Evolutionary conservation across 2,888 invertebrate genomes (phyloP).

Genomic region (Harpalus rufipes): DNA sequence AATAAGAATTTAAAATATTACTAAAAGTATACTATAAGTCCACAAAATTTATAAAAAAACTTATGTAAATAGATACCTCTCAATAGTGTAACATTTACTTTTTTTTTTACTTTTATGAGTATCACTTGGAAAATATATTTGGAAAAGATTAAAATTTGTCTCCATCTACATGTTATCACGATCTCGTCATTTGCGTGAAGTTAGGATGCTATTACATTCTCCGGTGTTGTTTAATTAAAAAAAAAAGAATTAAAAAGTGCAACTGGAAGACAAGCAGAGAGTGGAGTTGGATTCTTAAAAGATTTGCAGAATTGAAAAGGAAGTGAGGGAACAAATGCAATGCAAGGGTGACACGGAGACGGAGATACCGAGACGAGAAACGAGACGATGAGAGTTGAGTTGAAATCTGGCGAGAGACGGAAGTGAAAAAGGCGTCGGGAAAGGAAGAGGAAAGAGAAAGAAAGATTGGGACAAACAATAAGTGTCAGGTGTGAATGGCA

Average conservation of each 20-base stretch:
- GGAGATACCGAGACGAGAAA: background rate
- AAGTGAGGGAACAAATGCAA: constrained; percentile 45
- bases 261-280: constrained; percentile 11
- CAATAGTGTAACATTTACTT: too few species aligned
- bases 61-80: too few species aligned
- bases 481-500: constrained; percentile 46
- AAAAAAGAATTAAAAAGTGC: constrained; percentile 25
- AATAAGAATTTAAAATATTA: too few species aligned
- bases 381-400: constrained; percentile 5
- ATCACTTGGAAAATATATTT: background rate
- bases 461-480: constrained; percentile 48
- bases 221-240: constrained; percentile 20
- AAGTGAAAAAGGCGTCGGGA: constrained; percentile 33
- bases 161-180: background rate
- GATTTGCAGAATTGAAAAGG: constrained; percentile 41
- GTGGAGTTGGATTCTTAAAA: constrained; percentile 12
- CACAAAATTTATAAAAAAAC: too few species aligned
- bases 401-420: constrained; percentile 8
- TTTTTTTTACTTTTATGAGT: background rate
- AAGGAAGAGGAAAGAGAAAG: constrained; percentile 25
- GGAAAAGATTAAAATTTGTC: background rate
- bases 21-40: too few species aligned
- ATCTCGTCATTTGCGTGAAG: background rate
- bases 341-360: constrained; percentile 29
- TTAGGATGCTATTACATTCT: background rate